Base-by-base conservation (phyloP, 2,113 vertebrate species). In the Odobenus rosmarus region DNA sequence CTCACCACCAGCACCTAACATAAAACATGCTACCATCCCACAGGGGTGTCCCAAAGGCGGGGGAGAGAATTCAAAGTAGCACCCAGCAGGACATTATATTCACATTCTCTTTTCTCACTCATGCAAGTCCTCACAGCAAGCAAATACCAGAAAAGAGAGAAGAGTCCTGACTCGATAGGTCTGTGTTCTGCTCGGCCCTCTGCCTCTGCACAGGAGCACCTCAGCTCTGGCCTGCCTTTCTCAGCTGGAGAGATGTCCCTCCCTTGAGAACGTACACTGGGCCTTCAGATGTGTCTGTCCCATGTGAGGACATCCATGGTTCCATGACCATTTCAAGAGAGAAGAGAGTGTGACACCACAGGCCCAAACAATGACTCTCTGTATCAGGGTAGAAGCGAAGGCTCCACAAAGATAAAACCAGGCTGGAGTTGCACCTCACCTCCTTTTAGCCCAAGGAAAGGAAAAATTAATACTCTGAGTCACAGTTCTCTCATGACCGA, bases 1-100 rank as follows among this genome's bases (percentile, higher is more conserved):
- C 92, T 97, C 84, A n/a, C 6, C 9, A 88, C 46, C 79, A 80
- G 87, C 55, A 76, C 79, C 97, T 96, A 67, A 92, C 96, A 93
- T 81, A 93, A 95, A 90, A 33, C 92, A 90, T 23, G 19, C 57
- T 39, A 21, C 82, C 74, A 16, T 49, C 74, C 31, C 53, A 69
- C 49, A 49, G 31, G 76, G 57, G 74, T 16, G 13, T 81, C 93
- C 76, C 81, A 42, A 46, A 88, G 64, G 69, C 74, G 79, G 61
- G 46, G 55, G 39, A 86, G 55, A 71, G 36, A 90, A 91, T n/a
- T 92, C 39, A 0, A 76, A 90, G 86, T 42, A 89, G 42, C 74
- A 51, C 55, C 55, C 51, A 57, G 51, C 76, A 95, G 51, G 71
- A 95, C 90, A 93, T 61, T 57, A 77, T 24, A 93, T 61, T 57